Evolutionary conservation across 2,888 invertebrate species (phyloP).

Genomic region (Stenotaenia linearis): DNA sequence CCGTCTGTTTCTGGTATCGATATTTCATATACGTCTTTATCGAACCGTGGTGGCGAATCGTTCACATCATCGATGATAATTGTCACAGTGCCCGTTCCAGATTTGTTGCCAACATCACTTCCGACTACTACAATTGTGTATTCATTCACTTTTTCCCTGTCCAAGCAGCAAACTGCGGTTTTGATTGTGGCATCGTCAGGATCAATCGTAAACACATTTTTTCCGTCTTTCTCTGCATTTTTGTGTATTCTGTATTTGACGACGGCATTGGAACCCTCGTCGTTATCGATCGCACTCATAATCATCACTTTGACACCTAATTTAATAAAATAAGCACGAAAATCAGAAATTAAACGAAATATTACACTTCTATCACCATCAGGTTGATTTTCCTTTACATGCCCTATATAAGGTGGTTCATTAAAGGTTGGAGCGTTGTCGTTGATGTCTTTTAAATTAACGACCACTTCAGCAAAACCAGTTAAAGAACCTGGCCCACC

Average conservation of each 20-base stretch:
- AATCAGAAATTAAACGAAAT: neutral
- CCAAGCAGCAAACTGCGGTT: constrained; percentile 41
- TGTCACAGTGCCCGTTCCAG: constrained; percentile 47
- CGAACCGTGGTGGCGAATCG: constrained; percentile 50
- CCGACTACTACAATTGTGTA: constrained; percentile 41
- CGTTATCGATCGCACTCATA: constrained; percentile 49
- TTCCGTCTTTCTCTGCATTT: constrained; percentile 42
- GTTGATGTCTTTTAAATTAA: constrained; percentile 48
- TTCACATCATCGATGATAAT: constrained; percentile 49
- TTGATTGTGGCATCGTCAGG: constrained; percentile 43
- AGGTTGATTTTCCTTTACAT: constrained; percentile 40
- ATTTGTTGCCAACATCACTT: constrained; percentile 40
- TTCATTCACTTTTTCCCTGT: constrained; percentile 40
- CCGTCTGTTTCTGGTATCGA: constrained; percentile 36
- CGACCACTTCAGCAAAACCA: constrained; percentile 49
- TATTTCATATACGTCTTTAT: constrained; percentile 39
- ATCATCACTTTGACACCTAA: constrained; percentile 46
- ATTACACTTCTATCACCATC: neutral
- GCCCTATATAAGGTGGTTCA: constrained; percentile 38
- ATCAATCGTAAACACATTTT: constrained; percentile 46
- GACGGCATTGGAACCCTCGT: constrained; percentile 49
- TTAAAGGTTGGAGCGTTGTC: constrained; percentile 48
- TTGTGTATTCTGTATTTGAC: constrained; percentile 45
- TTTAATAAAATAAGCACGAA: too few relatives aligned
- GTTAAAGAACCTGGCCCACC: constrained; percentile 63